Conservation (phyloP, 2,888 invertebrate genomes). For the Hydroisotoma schaefferi region DNA sequence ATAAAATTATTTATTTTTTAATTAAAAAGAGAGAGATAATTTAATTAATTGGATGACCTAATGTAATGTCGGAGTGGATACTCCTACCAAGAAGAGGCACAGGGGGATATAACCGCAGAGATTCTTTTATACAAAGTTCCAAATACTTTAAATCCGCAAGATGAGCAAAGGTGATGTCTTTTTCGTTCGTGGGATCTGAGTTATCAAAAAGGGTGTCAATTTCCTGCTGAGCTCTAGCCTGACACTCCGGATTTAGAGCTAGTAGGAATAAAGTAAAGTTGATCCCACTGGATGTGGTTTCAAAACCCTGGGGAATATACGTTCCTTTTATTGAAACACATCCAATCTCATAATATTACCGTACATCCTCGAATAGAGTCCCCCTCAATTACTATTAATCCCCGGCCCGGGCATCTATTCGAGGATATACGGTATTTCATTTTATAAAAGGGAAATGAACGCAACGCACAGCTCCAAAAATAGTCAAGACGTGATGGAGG, state of each 20-base stretch:
- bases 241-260: slow-evolving; percentile 5
- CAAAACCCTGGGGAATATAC: too few species aligned
- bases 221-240: slow-evolving; percentile 4
- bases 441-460: not conserved
- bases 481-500: not conserved
- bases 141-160: not conserved
- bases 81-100: not conserved
- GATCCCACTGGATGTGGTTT: not conserved
- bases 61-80: not conserved
- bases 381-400: not conserved
- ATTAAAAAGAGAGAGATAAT: too few species aligned
- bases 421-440: too few species aligned
- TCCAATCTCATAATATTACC: too few species aligned
- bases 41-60: not conserved
- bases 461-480: not conserved
- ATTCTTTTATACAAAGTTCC: slow-evolving; percentile 10
- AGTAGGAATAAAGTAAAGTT: not conserved
- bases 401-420: too few species aligned
- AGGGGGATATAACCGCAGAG: slow-evolving; percentile 1
- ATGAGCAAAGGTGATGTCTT: slow-evolving; percentile 7
- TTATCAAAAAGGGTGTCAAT: not conserved
- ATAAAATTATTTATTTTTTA: too few species aligned
- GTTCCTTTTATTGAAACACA: too few species aligned
- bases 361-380: too few species aligned
- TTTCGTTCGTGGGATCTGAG: too few species aligned